phyloP scores from a whole-genome alignment of 2,888 invertebrate genomes.

The Ecdyonurus torrentis region DNA sequence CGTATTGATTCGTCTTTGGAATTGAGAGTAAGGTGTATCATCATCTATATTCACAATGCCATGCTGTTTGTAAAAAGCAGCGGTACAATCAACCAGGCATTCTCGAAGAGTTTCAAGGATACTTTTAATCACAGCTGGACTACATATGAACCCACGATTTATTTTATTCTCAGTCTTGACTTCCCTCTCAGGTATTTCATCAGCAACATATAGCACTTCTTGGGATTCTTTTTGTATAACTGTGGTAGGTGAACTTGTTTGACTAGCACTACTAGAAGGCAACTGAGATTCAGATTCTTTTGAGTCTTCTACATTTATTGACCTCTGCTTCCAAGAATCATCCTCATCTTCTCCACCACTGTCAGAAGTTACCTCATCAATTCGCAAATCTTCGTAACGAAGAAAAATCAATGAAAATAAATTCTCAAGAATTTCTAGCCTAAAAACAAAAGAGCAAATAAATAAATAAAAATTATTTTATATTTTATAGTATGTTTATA shows the following conservation, averaged over 20 bases:
- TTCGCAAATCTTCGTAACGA: conserved; percentile 39
- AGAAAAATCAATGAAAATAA: conserved; percentile 54
- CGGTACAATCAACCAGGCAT: background rate
- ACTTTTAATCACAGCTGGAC: background rate
- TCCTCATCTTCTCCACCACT: conserved; percentile 29
- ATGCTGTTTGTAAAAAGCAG: background rate
- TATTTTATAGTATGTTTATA: too few relatives aligned
- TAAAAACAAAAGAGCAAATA: conserved; percentile 6
- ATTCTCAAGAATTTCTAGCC: conserved; percentile 47
- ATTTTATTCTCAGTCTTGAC: background rate
- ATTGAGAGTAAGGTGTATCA: background rate
- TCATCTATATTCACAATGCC: background rate
- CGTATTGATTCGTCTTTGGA: background rate
- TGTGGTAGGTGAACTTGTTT: background rate
- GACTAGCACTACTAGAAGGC: background rate
- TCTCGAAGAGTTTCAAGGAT: background rate
- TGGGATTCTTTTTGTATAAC: background rate
- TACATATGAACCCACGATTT: background rate
- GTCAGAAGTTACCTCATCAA: conserved; percentile 24
- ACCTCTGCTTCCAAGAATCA: background rate
- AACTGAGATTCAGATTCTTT: background rate
- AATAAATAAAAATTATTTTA: too few relatives aligned
- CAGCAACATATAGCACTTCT: background rate
- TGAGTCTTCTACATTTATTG: background rate
- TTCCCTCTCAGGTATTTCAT: background rate